Evolutionary conservation across 2,113 vertebrate species (phyloP), one percentile per base, ranked within the genome.

Genomic region (Sphyrna mokarran): DNA sequence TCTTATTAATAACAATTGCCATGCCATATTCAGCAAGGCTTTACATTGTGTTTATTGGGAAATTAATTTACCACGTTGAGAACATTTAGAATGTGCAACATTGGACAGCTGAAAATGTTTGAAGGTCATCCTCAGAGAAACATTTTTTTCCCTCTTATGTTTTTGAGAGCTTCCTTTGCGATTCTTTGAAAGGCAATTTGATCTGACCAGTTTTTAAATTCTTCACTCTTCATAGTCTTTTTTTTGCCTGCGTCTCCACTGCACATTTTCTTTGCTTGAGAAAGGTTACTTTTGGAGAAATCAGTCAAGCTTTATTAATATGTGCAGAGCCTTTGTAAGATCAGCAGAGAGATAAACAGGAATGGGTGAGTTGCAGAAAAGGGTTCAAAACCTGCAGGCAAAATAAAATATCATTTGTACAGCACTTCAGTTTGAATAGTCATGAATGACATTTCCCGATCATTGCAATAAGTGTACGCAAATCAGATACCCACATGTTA

Each of bases 261-360:
- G 94, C 94, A 95, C 96, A 96, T 90, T n/a, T 96, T 97, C 96
- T 0, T 58, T 96, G 96, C 95, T 96, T 94, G 96, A 96, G 96
- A 96, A 96, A 96, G 18, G 89, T 66, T 9, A 96, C 94, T 96
- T 95, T 63, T 80, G 95, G 95, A 96, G 96, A 90, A 96, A 97
- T 97, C 97, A 96, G 96, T 98, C 98, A 99, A 98, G 98, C 96
- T 97, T 98, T 97, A 98, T 96, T 96, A 99, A 96, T 97, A 98
- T 97, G 97, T 97, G 97, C 96, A 99, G 97, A 98, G 96, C 98
- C 97, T 98, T 97, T 99, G 98, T 96, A 99, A 97, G 96, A 98
- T 97, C 96, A 99, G 96, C 96, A 99, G 97, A 91, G 97, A 96
- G 97, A 98, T 96, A 96, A 97, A 98, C 96, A 99, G 97, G 95